phyloP scores from a whole-genome alignment of 2,888 invertebrate species.

The Aplocera efformata region DNA sequence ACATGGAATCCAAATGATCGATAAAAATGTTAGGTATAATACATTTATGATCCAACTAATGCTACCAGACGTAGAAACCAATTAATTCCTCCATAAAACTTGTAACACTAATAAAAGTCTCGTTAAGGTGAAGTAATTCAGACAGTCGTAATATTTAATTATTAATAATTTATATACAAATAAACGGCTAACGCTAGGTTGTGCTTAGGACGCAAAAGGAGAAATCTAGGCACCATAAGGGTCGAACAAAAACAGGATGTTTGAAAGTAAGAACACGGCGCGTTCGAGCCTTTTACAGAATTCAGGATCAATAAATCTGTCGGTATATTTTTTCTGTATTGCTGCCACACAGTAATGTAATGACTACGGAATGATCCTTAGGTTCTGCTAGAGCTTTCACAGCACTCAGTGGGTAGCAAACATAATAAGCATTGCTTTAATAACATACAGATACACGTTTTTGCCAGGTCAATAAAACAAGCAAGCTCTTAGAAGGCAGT shows the following conservation, averaged over 20 bases:
- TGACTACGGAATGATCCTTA: too few species aligned
- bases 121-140: conserved; percentile 23
- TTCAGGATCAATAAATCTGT: conserved; percentile 13
- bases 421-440: too few species aligned
- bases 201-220: conserved; percentile 19
- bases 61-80: conserved; percentile 20
- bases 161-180: conserved; percentile 23
- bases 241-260: conserved; percentile 21
- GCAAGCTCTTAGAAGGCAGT: too few species aligned
- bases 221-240: conserved; percentile 15
- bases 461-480: too few species aligned
- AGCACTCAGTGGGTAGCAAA: too few species aligned
- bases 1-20: too few species aligned
- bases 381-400: too few species aligned
- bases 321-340: conserved; percentile 7
- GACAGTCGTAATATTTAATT: conserved; percentile 22
- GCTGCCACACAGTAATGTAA: too few species aligned
- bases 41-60: conserved; percentile 19
- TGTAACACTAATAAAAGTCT: conserved; percentile 27
- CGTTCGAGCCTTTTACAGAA: conserved; percentile 22
- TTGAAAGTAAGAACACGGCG: conserved; percentile 19
- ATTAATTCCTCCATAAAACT: conserved; percentile 24
- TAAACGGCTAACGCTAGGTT: conserved; percentile 13
- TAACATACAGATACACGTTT: too few species aligned
- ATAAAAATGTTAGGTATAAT: background rate